Conservation (phyloP, 2,113 vertebrate species). For the Rhea pennata region DNA sequence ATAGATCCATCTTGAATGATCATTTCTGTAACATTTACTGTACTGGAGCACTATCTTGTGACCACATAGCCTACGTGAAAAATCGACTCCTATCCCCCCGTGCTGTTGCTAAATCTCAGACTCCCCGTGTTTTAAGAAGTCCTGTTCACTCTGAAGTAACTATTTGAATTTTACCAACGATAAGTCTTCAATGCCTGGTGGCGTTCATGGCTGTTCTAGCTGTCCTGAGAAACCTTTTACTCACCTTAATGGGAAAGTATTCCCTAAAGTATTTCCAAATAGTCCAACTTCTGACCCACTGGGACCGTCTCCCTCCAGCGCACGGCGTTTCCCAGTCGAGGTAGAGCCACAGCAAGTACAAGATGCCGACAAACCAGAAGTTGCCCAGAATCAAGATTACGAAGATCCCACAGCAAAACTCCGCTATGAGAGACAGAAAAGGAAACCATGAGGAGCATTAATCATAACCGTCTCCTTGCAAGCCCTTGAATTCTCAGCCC, state of each 20-base stretch:
- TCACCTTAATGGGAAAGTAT: constrained; percentile 91
- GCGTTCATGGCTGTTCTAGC: not conserved
- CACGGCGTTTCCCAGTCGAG: constrained; percentile 87
- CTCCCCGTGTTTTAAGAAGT: not conserved
- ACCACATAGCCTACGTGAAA: not conserved
- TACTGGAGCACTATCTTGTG: not conserved
- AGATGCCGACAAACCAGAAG: constrained; percentile 85
- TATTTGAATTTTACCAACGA: not conserved
- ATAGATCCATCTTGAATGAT: not conserved
- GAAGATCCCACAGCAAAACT: constrained; percentile 78
- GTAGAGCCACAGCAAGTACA: constrained; percentile 91
- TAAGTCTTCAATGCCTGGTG: not conserved
- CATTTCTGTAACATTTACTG: not conserved
- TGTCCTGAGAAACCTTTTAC: constrained; percentile 19
- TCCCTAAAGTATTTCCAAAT: constrained; percentile 89
- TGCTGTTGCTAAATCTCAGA: not conserved
- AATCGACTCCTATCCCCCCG: not conserved
- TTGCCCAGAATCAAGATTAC: constrained; percentile 82
- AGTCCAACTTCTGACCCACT: constrained; percentile 83
- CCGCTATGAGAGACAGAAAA: constrained; percentile 71
- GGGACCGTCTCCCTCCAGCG: constrained; percentile 83
- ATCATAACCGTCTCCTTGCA: not conserved
- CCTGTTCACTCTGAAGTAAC: not conserved
- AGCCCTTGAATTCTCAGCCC: not conserved
- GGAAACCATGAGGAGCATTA: not conserved